These are phyloP conservation scores for Sipha maydis DNA, from an alignment of 2,888 invertebrate genomes.

Conservation along the genomic window DNA sequence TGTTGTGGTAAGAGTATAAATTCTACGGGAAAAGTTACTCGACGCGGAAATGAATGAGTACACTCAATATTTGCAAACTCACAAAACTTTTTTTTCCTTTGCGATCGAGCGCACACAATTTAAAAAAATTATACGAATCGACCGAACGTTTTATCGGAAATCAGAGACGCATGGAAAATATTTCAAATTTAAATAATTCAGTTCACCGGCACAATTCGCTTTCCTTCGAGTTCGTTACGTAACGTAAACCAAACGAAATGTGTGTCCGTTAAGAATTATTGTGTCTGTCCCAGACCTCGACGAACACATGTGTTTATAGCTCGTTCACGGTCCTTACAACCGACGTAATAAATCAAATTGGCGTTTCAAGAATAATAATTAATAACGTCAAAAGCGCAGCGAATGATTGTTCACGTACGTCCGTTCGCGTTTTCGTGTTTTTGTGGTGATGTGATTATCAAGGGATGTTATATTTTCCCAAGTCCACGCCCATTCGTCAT, in stretches of 20 bases:
- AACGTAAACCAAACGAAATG: neutral
- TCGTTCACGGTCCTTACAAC: too few relatives aligned
- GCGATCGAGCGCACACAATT: neutral
- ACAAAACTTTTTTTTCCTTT: neutral
- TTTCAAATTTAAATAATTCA: neutral
- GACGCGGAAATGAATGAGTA: neutral
- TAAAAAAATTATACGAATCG: slow-evolving; percentile 11
- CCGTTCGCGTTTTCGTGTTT: too few relatives aligned
- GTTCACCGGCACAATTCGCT: neutral
- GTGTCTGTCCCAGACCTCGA: neutral
- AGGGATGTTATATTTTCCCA: too few relatives aligned
- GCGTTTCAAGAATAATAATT: neutral
- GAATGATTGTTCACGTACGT: too few relatives aligned
- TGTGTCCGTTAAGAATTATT: neutral
- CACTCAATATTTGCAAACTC: neutral
- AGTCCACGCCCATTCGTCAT: too few relatives aligned
- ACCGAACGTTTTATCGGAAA: neutral
- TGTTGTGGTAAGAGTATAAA: neutral
- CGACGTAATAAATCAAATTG: neutral
- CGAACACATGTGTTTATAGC: too few relatives aligned
- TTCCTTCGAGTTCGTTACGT: neutral
- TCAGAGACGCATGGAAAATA: neutral
- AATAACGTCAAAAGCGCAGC: too few relatives aligned
- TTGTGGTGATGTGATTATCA: too few relatives aligned
- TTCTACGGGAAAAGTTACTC: neutral